Conservation (phyloP, 2,113 vertebrate genomes). For the Xerus inauris region DNA sequence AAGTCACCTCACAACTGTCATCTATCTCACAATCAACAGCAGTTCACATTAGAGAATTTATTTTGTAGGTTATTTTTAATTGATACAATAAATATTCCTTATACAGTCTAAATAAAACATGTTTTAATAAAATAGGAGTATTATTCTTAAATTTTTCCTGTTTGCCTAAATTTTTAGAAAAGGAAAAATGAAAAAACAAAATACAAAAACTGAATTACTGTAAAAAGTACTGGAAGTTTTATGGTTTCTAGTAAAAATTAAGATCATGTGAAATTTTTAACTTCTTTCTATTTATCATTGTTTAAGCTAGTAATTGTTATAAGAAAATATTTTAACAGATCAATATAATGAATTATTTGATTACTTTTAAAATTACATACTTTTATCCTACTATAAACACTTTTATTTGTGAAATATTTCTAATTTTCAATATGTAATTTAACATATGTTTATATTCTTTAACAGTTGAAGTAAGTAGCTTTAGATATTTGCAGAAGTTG, state of each 20-base stretch:
- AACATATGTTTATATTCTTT: constrained; percentile 67
- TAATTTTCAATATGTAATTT: constrained; percentile 50
- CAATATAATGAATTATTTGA: constrained; percentile 73
- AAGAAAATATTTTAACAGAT: constrained; percentile 73
- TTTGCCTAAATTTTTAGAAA: constrained; percentile 81
- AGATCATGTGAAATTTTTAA: constrained; percentile 75
- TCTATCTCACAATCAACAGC: constrained; percentile 85
- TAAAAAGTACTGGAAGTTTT: constrained; percentile 80
- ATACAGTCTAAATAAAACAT: constrained; percentile 81
- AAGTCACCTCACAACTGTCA: constrained; percentile 89
- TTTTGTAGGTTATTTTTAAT: constrained; percentile 86
- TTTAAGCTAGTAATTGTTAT: constrained; percentile 61
- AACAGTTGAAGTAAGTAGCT: constrained; percentile 66
- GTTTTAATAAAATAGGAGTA: constrained; percentile 82
- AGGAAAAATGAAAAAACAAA: constrained; percentile 79
- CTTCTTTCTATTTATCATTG: constrained; percentile 79
- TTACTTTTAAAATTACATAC: constrained; percentile 72
- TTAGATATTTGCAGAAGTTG: constrained; percentile 69
- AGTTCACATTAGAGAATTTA: constrained; percentile 87
- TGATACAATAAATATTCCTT: constrained; percentile 89
- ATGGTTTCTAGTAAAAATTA: constrained; percentile 82
- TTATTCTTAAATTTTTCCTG: constrained; percentile 78
- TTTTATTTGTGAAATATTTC: constrained; percentile 65
- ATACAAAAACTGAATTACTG: neutral
- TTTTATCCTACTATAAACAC: constrained; percentile 77